phyloP scores from a whole-genome alignment of 2,113 vertebrate species.

The Myiozetetes cayanensis region DNA sequence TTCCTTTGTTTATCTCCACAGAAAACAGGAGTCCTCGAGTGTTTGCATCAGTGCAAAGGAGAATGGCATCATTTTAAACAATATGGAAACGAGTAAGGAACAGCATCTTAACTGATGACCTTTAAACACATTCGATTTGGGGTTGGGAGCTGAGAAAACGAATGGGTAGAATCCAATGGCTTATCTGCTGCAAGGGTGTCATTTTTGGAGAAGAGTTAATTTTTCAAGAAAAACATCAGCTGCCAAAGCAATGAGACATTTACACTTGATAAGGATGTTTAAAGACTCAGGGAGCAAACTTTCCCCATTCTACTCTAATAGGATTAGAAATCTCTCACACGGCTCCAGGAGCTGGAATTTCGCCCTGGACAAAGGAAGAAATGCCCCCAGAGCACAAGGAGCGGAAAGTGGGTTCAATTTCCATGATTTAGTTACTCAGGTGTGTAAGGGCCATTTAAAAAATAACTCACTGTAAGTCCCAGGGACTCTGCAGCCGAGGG shows the following conservation, averaged over 20 bases:
- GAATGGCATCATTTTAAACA: neutral
- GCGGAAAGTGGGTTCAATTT: neutral
- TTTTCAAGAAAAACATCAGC: neutral
- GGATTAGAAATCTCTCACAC: neutral
- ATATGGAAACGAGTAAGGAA: neutral
- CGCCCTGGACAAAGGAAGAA: neutral
- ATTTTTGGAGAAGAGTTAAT: neutral
- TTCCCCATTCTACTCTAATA: neutral
- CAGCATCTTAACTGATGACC: neutral
- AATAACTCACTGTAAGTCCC: accelerated
- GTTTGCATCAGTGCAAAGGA: neutral
- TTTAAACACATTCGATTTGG: neutral
- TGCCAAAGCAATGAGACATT: conserved; percentile 16
- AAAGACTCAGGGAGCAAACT: neutral
- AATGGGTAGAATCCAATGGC: neutral
- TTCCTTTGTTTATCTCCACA: neutral
- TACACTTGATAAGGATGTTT: neutral
- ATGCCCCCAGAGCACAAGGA: accelerated
- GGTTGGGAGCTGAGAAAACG: neutral
- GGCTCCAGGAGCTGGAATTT: neutral
- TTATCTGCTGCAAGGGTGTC: neutral
- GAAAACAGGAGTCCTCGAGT: neutral
- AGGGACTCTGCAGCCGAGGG: neutral
- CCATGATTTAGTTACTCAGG: neutral
- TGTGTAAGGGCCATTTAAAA: neutral